A percentile compares a stretch with the other conserved stretches of the same genome.
These are phyloP conservation scores for Drosophila grimshawi DNA, from an alignment of 1,140 invertebrate species.

Conservation along the genomic window DNA sequence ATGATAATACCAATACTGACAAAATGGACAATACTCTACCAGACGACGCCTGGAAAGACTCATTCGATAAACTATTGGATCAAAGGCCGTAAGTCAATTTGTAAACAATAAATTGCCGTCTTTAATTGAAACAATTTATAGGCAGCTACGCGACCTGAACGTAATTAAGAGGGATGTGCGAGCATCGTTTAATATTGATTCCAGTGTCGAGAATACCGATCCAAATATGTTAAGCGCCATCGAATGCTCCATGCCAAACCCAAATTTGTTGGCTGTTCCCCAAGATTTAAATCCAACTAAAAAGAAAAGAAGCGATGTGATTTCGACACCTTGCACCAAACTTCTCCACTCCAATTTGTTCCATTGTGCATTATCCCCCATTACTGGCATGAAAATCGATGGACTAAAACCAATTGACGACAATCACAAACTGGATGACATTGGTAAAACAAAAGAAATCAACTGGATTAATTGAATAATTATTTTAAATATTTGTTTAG, in stretches of 20 bases:
- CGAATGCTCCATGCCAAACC: not conserved
- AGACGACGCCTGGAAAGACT: constrained; percentile 68
- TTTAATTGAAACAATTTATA: constrained; percentile 19
- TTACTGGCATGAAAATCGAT: constrained; percentile 44
- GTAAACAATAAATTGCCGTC: not conserved
- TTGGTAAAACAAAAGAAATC: constrained; percentile 7
- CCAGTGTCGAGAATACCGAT: constrained; percentile 75
- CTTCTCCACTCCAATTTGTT: constrained; percentile 45
- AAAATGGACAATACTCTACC: constrained; percentile 56
- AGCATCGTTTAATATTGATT: constrained; percentile 73
- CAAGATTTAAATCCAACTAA: not conserved
- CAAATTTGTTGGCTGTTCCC: not conserved
- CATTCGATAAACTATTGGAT: constrained; percentile 72
- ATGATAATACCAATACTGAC: constrained; percentile 1
- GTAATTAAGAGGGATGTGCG: constrained; percentile 59
- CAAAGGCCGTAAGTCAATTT: constrained; percentile 45
- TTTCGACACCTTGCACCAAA: constrained; percentile 69
- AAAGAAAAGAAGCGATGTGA: constrained; percentile 6
- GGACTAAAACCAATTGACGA: constrained; percentile 15
- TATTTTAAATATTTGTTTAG: not conserved
- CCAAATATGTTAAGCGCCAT: constrained; percentile 2
- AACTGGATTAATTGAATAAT: not conserved
- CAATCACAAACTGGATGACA: not conserved
- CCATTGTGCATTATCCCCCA: constrained; percentile 63
- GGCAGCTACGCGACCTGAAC: constrained; percentile 58